Base-by-base conservation (phyloP, 92 coral and sea anemone species). In the Parazoanthus darwini region DNA sequence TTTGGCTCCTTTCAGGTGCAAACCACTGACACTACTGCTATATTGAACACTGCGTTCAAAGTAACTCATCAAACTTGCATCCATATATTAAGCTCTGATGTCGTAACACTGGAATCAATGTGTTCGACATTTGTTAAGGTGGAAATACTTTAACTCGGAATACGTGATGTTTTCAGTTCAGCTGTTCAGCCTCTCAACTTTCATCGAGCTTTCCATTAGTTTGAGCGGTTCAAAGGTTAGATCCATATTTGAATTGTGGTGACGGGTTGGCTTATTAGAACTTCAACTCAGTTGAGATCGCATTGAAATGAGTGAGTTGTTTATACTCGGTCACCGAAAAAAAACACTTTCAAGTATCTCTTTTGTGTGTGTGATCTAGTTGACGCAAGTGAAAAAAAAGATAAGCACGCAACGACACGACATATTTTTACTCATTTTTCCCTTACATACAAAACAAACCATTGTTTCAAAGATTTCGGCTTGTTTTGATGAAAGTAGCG, bases 191-290 rank as follows among this genome's bases (percentile, higher is more conserved):
- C n/a, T 14, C 48, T 15, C 71, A 26, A 67, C 63, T 23, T 42
- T n/a, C 51, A 39, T 48, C 8, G 51, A 48, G 51, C 26, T 4
- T 39, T 39, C 26, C 79, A 76, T 37, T 76, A 38, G 79, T 76
- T 76, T 76, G 43, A 46, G 67, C 65, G 42, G 87, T 84, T 84
- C 87, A 84, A 84, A 70, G 87, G 87, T 84, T 84, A 84, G 25
- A 44, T 14, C 20, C 33, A 70, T 35, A 66, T 63, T 58, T 63
- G 42, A 81, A 71, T 84, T 46, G 67, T 20, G 79, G 56, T 71
- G 87, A 72, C 87, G 68, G 68, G 65, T 38, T 68, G 16, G 54
- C 26, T n/a, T 23, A 26, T 78, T 48, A 5, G 15, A 23, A 48
- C 82, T 44, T 78, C 82, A 78, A 78, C 70, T 63, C n/a, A 14